Percentiles rank a stretch among this genome's conserved stretches.
Conservation (phyloP, 2,888 invertebrate species). For the Penaeus monodon region DNA sequence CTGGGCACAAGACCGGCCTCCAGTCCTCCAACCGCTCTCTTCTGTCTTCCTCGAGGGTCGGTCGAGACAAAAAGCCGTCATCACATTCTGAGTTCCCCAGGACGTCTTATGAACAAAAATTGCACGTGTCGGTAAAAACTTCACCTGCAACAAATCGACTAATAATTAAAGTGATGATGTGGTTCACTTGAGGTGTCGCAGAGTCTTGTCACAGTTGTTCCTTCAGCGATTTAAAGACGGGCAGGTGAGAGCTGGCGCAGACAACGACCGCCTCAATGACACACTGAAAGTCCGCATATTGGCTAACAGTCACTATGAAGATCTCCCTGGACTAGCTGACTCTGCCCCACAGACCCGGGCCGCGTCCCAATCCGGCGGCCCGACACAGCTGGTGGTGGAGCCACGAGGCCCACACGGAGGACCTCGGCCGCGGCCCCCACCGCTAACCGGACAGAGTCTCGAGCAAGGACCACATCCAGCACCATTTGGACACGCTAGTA, state of each 20-base stretch:
- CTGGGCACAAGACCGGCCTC: too few relatives aligned
- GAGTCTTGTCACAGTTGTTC: conserved; percentile 3
- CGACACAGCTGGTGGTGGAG: conserved; percentile 32
- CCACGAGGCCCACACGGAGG: conserved; percentile 18
- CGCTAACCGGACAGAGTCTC: conserved; percentile 51
- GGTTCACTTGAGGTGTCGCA: too few relatives aligned
- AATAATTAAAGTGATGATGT: too few relatives aligned
- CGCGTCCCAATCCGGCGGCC: conserved; percentile 3
- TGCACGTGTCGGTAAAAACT: too few relatives aligned
- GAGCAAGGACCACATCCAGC: conserved; percentile 59
- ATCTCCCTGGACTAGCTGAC: conserved; percentile 55
- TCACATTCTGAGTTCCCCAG: too few relatives aligned
- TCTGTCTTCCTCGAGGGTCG: too few relatives aligned
- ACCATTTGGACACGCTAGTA: conserved; percentile 52
- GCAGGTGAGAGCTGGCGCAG: background rate
- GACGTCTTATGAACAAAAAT: too few relatives aligned
- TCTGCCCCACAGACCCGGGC: conserved; percentile 48
- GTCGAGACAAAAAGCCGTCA: too few relatives aligned
- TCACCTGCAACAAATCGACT: too few relatives aligned
- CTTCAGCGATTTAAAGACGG: background rate
- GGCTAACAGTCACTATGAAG: conserved; percentile 53
- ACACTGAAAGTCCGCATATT: conserved; percentile 48
- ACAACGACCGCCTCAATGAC: conserved; percentile 42
- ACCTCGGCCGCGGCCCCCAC: conserved; percentile 42
- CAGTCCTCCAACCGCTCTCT: too few relatives aligned